Conservation (phyloP, 2,113 vertebrate species). For the Calyptomena viridis region DNA sequence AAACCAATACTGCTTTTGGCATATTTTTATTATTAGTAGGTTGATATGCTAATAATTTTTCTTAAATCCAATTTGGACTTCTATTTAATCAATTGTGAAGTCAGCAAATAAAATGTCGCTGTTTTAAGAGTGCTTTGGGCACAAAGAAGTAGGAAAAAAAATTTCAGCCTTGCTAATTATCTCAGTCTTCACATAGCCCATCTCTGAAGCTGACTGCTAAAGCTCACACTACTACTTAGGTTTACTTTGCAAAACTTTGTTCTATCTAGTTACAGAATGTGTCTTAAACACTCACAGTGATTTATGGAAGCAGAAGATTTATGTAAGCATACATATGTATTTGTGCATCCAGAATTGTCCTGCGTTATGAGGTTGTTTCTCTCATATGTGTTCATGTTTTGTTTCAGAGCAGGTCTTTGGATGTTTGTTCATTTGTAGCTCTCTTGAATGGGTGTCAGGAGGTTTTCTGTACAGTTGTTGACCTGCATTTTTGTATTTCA, state of each 20-base stretch:
- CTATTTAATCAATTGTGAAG: not conserved
- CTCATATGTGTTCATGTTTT: not conserved
- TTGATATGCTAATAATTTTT: not conserved
- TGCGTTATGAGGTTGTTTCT: not conserved
- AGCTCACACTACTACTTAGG: not conserved
- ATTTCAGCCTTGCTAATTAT: not conserved
- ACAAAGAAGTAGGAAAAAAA: not conserved
- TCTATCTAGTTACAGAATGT: not conserved
- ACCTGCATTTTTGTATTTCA: rapidly evolving
- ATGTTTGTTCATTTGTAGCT: not conserved
- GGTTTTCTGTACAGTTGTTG: not conserved
- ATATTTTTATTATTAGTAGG: not conserved
- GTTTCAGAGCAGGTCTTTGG: not conserved
- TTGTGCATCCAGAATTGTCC: not conserved
- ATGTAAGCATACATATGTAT: not conserved
- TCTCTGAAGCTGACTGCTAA: not conserved
- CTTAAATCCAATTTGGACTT: not conserved
- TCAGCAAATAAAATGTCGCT: not conserved
- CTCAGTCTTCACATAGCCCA: not conserved
- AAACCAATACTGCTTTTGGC: not conserved
- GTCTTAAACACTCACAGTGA: not conserved
- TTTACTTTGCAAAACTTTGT: not conserved
- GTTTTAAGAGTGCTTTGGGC: not conserved
- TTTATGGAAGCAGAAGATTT: not conserved
- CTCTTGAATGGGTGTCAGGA: not conserved